Evolutionary conservation across 2,113 vertebrate species (phyloP), one percentile per base, ranked within the genome.

Genomic region (Corynorhinus townsendii): DNA sequence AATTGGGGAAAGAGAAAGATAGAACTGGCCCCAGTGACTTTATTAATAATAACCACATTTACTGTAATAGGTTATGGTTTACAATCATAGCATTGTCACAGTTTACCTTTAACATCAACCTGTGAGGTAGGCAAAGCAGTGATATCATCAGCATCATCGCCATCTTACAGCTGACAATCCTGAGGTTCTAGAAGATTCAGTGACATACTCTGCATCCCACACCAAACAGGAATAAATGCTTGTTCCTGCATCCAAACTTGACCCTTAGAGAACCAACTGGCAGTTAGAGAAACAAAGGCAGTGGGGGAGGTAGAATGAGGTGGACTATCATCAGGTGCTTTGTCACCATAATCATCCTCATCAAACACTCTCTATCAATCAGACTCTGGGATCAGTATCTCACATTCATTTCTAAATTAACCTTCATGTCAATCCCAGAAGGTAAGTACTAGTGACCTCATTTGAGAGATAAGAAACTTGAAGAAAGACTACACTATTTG

Each of bases 221-320:
- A 40, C 24, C 40, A 24, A 85, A 49, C 0, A 45, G 43, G 72
- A 40, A 59, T 7, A 75, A 35, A 66, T 10, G 20, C 35, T 11
- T 38, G 26, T 15, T 93, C 19, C 9, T 77, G n/a, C 62, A 40
- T 24, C 11, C 33, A 33, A 52, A n/a, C 28, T 59, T 15, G 28
- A 86, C 66, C 40, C 12, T 30, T 76, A 5, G 33, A 76, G 35
- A 87, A 24, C 33, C 40, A n/a, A 11, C 6, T 3, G 26, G 30
- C 52, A 54, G 47, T 49, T 52, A 52, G 14, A 88, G 69, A 92
- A 54, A 76, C 43, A n/a, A 90, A 71, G 86, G 35, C 14, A 35
- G 33, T 0, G 1, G 2, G 28, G 22, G 11, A 72, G 11, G 35
- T 0, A 16, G 24, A n/a, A 24, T 3, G 7, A 62, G 20, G 47